Evolutionary conservation across 2,888 invertebrate species (phyloP), one percentile per base, ranked within the genome.

Genomic region (Erynnis tages): DNA sequence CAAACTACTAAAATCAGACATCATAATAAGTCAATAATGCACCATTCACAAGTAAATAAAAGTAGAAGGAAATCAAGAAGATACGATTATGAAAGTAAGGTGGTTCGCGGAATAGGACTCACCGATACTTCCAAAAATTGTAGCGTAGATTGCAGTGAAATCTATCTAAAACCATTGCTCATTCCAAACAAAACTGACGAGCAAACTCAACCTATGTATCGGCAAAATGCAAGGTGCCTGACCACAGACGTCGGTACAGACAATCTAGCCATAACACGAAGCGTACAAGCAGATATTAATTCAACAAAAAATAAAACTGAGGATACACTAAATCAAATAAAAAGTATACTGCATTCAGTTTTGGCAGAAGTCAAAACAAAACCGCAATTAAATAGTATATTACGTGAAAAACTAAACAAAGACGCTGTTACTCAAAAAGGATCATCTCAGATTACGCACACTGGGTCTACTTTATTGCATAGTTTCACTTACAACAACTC

Each of bases 291-390:
- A 56, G 62, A 54, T 7, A 49, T 54, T 23, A 41, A 53, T 11
- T 34, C 45, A 4, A 23, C 34, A 43, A 48, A 49, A 41, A 69
- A 66, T 34, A 83, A 77, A 67, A 82, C 84, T 10, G 79, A 82
- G 57, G 63, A 62, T 10, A 80, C 82, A 4, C 64, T 88, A 13
- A 75, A 79, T 57, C 81, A 87, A 67, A 87, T 87, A 41, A 87
- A 86, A 61, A 69, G 43, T 56, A 84, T 87, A 53, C 62, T 88
- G 25, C 80, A 85, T 58, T 72, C 80, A 0, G 85, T 88, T 4
- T 59, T 88, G 29, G 66, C 70, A 6, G 84, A 86, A 71, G 80
- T 88, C 0, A 87, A 85, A 67, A 76, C 74, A 1, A 79, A 69
- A 27, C 59, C 65, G 7, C 71, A 71, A 56, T 21, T 61, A 8